Base-by-base conservation (phyloP, 2,888 invertebrate genomes). In the Euplexia lucipara region DNA sequence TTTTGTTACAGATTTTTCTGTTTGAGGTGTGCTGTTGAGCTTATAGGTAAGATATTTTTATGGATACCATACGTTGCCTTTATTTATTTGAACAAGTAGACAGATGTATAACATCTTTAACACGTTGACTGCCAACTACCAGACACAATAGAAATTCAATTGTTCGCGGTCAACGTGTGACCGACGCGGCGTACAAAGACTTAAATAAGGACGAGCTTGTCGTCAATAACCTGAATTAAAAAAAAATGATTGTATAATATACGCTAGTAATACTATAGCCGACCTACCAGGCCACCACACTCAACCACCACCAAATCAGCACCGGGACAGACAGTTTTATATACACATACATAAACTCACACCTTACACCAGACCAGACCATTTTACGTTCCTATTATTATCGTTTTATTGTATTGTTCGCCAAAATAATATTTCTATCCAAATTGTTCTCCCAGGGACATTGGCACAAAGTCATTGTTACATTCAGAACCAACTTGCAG, bases 1-100 rank as follows among this genome's bases (percentile, higher is more conserved):
- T 48, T 70, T 76, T 78, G 78, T 78, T 78, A 42, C 79, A 79
- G 73, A 9, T 20, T 22, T 35, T 53, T 39, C 8, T 0, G 20
- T 60, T 64, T 35, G 56, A 48, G 58, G 34, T 57, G 39, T 9
- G 35, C 44, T 59, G 45, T 35, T 41, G 18, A 49, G 12, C 12
- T 45, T 45, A 16, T 18, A 73, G 76, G 78, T 78, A 76, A 68
- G 67, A 44, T 39, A 1, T 12, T 39, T 22, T 14, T 30, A n/a
- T 5, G 0, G 37, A 39, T 2, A 12, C 16, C 3, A 6, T 3
- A 16, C n/a, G 2, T 4, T 16, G 26, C 14, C 1, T 26, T 26
- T 5, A 26, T 26, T 26, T 5, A n/a, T 5, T 5, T 26, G 5
- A 22, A 18, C 3, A 34, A 34, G 18, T 14, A 0, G 22, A 22